A percentile compares a stretch with the other conserved stretches of the same genome.
Evolutionary conservation across 2,888 invertebrate genomes (phyloP).

Genomic region (Chorisops tibialis): DNA sequence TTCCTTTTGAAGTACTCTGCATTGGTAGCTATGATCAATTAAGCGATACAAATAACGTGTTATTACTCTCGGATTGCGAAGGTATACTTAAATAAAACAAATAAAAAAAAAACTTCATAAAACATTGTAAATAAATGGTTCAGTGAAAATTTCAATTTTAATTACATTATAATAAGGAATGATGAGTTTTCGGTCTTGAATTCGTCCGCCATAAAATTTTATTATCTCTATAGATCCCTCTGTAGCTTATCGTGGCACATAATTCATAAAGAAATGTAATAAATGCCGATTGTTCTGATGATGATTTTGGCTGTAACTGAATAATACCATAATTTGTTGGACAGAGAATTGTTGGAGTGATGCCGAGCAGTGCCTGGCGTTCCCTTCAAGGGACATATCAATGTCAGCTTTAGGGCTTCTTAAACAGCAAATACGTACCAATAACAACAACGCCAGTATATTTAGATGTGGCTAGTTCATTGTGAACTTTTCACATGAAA

Average conservation of each 20-base stretch:
- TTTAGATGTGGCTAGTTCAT: no score
- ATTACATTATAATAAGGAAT: constrained; percentile 11
- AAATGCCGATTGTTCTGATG: background rate
- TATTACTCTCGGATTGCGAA: no score
- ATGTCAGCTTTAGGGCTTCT: background rate
- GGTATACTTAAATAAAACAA: no score
- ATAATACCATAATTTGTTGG: background rate
- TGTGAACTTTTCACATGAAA: background rate
- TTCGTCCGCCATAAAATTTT: constrained; percentile 8
- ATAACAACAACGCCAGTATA: no score
- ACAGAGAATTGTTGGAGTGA: no score
- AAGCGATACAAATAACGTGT: no score
- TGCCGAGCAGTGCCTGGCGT: background rate
- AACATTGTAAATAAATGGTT: background rate
- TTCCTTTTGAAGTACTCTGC: no score
- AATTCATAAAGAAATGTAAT: background rate
- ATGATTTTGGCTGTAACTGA: background rate
- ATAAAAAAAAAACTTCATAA: no score
- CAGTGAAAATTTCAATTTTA: background rate
- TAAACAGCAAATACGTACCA: no score
- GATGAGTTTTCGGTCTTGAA: constrained; percentile 1
- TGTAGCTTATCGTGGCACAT: background rate
- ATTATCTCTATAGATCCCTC: background rate
- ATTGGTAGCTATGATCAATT: no score
- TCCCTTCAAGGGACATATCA: background rate